Evolutionary conservation across 2,113 vertebrate genomes (phyloP).

Genomic region (Axis porcinus): DNA sequence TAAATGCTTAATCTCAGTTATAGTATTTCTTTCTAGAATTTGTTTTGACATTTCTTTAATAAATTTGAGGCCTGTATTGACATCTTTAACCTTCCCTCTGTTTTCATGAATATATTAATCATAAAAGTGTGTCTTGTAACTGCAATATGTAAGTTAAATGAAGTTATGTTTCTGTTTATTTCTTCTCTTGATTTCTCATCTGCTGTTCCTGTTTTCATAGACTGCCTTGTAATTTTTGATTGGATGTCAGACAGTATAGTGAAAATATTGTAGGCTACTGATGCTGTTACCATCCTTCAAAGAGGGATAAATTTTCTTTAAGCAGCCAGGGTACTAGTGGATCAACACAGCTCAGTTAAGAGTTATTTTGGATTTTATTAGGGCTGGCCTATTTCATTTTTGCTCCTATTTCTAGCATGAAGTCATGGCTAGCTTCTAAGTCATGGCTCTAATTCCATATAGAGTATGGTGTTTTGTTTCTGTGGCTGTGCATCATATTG

Average conservation of each 20-base stretch:
- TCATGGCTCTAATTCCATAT: neutral
- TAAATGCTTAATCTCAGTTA: neutral
- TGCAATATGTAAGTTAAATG: neutral
- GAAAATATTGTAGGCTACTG: neutral
- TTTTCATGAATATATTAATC: neutral
- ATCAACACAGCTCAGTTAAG: neutral
- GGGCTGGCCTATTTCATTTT: neutral
- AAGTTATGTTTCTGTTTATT: neutral
- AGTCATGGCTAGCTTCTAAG: neutral
- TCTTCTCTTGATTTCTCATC: neutral
- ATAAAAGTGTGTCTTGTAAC: neutral
- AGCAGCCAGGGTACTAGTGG: neutral
- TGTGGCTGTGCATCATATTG: neutral
- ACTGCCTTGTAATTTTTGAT: neutral
- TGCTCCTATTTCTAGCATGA: neutral
- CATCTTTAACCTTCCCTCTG: neutral
- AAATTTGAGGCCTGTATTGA: neutral
- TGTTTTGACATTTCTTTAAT: neutral
- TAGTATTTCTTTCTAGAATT: neutral
- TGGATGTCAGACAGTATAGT: neutral
- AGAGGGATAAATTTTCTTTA: neutral
- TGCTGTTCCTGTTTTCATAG: neutral
- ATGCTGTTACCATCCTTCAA: neutral
- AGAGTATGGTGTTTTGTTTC: neutral
- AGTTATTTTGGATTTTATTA: neutral